Base-by-base conservation (phyloP, 2,113 vertebrate species). In the Dinomys branickii region DNA sequence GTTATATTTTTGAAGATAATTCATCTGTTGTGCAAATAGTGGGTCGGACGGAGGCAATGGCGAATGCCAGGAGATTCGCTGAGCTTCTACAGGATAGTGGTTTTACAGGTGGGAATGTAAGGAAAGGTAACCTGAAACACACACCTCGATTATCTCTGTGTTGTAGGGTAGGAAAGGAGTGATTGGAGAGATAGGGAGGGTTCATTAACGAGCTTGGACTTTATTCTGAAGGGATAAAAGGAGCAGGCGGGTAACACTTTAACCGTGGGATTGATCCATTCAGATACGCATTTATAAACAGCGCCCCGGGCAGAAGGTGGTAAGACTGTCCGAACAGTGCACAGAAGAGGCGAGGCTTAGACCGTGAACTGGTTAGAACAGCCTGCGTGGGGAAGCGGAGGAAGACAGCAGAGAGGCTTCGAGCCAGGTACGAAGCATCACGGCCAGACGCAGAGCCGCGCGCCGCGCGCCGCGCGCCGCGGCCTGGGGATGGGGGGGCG, bases 181-280 rank as follows among this genome's bases (percentile, higher is more conserved):
- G 61, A 87, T 0, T 73, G 33, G 41, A 50, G 20, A 85, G 44
- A 24, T 30, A 52, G 81, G n/a, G 56, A 88, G 63, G 47, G 84
- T 54, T 96, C 75, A 12, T n/a, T 44, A 47, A 24, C 38, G 44
- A 92, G 82, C n/a, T 56, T 59, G 77, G 71, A 90, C 87, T 96
- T 93, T 69, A 81, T 92, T 95, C 85, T 52, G 33, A 85, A 95
- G 54, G 83, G 52, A 91, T 81, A 85, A 88, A 75, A 85, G 47
- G 56, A 61, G 38, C 84, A 89, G 38, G 14, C 41, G n/a, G 73
- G 78, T 94, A 90, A 88, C 78, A 67, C 41, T 85, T 90, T 88
- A 91, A 65, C 41, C 7, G 19, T 16, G 81, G 28, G 33, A 90
- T 61, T 80, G 19, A 78, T 78, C 47, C 30, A 69, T 59, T 92